Conservation (phyloP, 2,888 invertebrate genomes). For the Drosophila suboccidentalis region DNA sequence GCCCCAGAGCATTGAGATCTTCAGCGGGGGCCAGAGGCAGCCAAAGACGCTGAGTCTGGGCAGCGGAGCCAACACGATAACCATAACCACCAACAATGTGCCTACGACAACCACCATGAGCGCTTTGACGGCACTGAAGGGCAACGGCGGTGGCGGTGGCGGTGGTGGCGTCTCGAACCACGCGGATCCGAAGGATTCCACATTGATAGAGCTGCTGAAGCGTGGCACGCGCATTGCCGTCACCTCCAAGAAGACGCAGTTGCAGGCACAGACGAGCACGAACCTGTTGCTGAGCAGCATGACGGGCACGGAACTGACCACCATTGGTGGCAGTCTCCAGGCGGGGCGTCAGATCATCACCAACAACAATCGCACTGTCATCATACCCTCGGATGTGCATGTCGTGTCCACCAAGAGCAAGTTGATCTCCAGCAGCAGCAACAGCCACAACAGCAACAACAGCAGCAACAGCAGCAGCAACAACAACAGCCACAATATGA, state of each 20-base stretch:
- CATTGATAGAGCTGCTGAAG: conserved; percentile 92
- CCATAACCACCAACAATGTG: conserved; percentile 75
- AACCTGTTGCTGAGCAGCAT: conserved; percentile 88
- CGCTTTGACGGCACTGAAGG: conserved; percentile 72
- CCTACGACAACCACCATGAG: conserved; percentile 72
- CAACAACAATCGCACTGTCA: conserved; percentile 85
- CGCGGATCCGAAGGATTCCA: conserved; percentile 89
- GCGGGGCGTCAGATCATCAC: conserved; percentile 86
- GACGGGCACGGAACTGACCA: conserved; percentile 86
- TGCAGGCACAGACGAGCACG: conserved; percentile 87
- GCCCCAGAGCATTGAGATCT: conserved; percentile 83
- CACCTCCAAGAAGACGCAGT: conserved; percentile 87
- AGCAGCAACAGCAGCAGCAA: conserved; percentile 31
- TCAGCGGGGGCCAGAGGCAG: conserved; percentile 74
- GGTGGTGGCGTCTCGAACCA: conserved; percentile 82
- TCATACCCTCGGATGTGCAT: conserved; percentile 84
- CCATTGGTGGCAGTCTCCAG: conserved; percentile 50
- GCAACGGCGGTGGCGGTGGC: conserved; percentile 18
- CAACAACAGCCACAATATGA: conserved; percentile 57
- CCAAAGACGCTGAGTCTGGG: conserved; percentile 78
- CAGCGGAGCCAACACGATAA: conserved; percentile 78
- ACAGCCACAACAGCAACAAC: conserved; percentile 16
- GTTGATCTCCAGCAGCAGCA: conserved; percentile 49
- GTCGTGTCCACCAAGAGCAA: conserved; percentile 78
- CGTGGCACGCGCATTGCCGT: conserved; percentile 90